Conservation (phyloP, 2,888 invertebrate genomes). For the Blera fallax region DNA sequence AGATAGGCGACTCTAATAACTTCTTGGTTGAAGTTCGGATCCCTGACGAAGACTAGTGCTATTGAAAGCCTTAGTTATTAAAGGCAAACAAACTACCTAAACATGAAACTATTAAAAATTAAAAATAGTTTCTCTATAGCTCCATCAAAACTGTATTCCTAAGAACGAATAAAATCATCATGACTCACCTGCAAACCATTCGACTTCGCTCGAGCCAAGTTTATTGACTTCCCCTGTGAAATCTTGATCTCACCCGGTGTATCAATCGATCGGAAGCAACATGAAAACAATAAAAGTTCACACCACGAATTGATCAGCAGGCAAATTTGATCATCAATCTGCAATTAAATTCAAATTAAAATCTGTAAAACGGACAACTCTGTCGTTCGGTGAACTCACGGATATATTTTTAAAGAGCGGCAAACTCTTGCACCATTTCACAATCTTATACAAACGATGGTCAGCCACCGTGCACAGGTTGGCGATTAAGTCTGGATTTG, state of each 20-base stretch:
- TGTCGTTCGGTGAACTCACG: constrained; percentile 83
- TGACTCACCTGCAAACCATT: constrained; percentile 83
- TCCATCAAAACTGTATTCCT: no score
- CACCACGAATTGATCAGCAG: constrained; percentile 99
- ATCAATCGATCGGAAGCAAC: constrained; percentile 96
- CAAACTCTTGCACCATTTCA: constrained; percentile 98
- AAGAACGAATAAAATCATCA: background rate
- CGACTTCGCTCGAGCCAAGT: constrained; percentile 80
- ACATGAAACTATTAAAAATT: no score
- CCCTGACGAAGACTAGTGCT: no score
- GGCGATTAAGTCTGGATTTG: constrained; percentile 92
- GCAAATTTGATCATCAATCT: constrained; percentile 99
- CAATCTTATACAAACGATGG: constrained; percentile 97
- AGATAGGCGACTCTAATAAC: no score
- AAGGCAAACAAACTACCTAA: no score
- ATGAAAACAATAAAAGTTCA: constrained; percentile 94
- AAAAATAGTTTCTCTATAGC: no score
- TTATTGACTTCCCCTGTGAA: constrained; percentile 81
- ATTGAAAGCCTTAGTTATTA: no score
- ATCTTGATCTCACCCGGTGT: constrained; percentile 94
- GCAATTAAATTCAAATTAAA: constrained; percentile 74
- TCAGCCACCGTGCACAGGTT: constrained; percentile 97
- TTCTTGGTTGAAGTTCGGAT: no score
- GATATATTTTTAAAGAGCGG: constrained; percentile 98
- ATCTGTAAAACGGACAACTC: background rate